Conservation (phyloP, 2,888 invertebrate genomes). For the Rhagonycha lutea region DNA sequence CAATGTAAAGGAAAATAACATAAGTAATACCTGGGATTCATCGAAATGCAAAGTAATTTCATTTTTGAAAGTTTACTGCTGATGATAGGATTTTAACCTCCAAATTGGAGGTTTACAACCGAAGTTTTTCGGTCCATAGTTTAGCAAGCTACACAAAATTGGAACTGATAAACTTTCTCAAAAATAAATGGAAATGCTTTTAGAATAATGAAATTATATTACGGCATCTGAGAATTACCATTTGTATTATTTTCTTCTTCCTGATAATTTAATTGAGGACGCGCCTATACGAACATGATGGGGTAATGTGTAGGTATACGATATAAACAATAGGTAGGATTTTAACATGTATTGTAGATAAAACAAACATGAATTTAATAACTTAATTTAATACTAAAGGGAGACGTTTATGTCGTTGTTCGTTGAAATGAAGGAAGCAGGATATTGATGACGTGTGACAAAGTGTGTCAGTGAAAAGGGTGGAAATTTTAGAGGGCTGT, state of each 20-base stretch:
- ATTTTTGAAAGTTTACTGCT: background rate
- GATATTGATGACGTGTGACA: conserved; percentile 20
- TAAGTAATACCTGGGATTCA: background rate
- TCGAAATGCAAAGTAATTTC: background rate
- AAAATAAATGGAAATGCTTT: background rate
- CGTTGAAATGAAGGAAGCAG: conserved; percentile 6
- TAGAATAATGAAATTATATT: background rate
- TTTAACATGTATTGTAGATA: background rate
- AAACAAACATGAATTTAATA: background rate
- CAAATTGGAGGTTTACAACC: background rate
- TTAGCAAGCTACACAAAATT: background rate
- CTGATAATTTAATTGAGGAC: background rate
- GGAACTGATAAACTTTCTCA: background rate
- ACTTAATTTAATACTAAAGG: background rate
- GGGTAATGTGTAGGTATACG: background rate
- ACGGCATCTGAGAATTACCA: background rate
- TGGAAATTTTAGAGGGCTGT: conserved; percentile 34
- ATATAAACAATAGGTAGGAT: background rate
- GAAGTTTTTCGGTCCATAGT: background rate
- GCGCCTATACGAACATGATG: background rate
- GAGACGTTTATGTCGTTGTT: background rate
- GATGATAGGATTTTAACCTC: background rate
- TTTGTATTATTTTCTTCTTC: background rate
- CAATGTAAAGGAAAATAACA: background rate
- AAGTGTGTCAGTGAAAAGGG: conserved; percentile 31